These are phyloP conservation scores for Hydrotaea cyrtoneurina DNA, from an alignment of 2,888 invertebrate genomes.

Conservation along the genomic window DNA sequence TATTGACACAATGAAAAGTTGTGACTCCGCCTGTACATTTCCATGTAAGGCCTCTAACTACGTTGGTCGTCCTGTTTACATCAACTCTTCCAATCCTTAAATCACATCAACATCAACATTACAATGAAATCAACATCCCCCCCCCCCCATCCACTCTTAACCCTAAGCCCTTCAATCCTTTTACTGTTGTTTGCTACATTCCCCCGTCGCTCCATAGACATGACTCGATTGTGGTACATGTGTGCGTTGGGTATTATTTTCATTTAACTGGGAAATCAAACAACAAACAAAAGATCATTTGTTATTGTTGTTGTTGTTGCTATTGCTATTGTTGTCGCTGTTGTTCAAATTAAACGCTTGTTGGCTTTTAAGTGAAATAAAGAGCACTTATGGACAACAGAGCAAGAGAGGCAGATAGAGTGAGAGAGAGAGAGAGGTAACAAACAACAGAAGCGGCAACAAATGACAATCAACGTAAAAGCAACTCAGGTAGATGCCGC, in stretches of 20 bases:
- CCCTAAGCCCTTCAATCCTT: background rate
- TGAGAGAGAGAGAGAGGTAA: background rate
- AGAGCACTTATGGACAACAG: slow-evolving; percentile 45
- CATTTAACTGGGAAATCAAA: slow-evolving; percentile 4
- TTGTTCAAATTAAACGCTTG: slow-evolving; percentile 55
- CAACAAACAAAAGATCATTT: slow-evolving; percentile 45
- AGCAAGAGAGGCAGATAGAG: background rate
- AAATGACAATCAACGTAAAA: background rate
- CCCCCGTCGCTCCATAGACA: background rate
- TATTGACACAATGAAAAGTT: background rate
- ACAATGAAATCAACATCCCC: slow-evolving; percentile 7
- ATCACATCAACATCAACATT: background rate
- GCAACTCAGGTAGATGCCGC: slow-evolving; percentile 28
- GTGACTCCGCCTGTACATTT: background rate
- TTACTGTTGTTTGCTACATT: background rate
- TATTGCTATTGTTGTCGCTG: slow-evolving; percentile 3
- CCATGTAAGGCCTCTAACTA: background rate
- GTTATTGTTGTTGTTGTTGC: slow-evolving; percentile 24
- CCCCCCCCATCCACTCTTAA: too few species aligned
- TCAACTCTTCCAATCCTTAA: background rate
- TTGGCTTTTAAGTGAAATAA: slow-evolving; percentile 60
- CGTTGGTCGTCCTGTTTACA: background rate
- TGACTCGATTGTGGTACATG: background rate
- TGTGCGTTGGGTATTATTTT: background rate
- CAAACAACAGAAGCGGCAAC: background rate